These are phyloP conservation scores for Calliphora vicina DNA, from an alignment of 1,140 invertebrate species.

Conservation along the genomic window DNA sequence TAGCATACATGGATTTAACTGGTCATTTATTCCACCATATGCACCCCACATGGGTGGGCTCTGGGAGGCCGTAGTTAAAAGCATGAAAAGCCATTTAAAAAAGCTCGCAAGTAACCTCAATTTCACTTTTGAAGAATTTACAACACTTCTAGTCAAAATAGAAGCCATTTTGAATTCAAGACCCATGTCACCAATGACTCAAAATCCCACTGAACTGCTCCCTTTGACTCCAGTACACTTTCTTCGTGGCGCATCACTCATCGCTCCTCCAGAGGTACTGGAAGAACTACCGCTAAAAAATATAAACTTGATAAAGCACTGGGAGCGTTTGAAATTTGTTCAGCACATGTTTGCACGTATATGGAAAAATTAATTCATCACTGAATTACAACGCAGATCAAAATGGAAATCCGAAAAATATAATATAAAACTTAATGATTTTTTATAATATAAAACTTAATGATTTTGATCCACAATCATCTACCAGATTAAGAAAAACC, in stretches of 20 bases:
- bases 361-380: background rate
- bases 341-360: background rate
- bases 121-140: background rate
- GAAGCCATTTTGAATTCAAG: background rate
- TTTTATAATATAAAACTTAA: too few relatives aligned
- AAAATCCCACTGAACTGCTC: background rate
- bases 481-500: too few relatives aligned
- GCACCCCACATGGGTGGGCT: constrained; percentile 8
- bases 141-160: background rate
- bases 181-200: background rate
- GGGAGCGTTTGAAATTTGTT: background rate
- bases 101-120: background rate
- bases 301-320: background rate
- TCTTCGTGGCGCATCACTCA: background rate
- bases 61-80: background rate
- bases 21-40: background rate
- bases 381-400: too few relatives aligned
- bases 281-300: background rate
- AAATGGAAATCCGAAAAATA: too few relatives aligned
- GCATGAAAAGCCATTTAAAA: constrained; percentile 10
- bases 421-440: too few relatives aligned
- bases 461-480: too few relatives aligned
- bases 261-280: background rate
- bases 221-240: background rate
- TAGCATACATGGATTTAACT: background rate